Evolutionary conservation across 2,113 vertebrate genomes (phyloP).

Genomic region (Bothrops jararaca): DNA sequence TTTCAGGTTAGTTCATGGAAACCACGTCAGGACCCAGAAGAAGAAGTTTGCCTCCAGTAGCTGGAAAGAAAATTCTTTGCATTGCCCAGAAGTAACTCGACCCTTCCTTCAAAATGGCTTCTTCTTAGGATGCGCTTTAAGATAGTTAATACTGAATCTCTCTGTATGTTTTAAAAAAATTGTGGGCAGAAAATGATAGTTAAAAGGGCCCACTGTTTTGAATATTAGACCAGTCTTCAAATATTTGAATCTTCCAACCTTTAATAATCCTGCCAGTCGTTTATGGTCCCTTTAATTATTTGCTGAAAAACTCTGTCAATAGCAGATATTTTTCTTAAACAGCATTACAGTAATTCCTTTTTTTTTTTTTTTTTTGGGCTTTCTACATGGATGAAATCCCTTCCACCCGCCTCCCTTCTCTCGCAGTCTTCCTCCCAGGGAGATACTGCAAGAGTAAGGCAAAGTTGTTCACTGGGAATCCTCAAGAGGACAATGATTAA

Average conservation of each 20-base stretch:
- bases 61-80: slow-evolving; percentile 18
- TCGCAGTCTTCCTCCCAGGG: slow-evolving; percentile 14
- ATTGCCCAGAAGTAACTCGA: background rate
- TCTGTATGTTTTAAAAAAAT: background rate
- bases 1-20: slow-evolving; percentile 13
- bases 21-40: slow-evolving; percentile 2
- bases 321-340: slow-evolving; percentile 34
- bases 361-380: background rate
- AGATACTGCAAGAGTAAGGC: background rate
- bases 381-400: slow-evolving; percentile 16
- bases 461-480: slow-evolving; percentile 48
- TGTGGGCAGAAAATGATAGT: background rate
- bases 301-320: slow-evolving; percentile 13
- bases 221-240: background rate
- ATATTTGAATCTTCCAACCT: slow-evolving; percentile 35
- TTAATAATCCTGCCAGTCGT: slow-evolving; percentile 28
- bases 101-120: background rate
- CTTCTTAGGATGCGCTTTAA: slow-evolving; percentile 15
- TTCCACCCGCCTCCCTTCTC: background rate
- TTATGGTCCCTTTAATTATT: slow-evolving; percentile 32
- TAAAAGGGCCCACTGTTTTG: background rate
- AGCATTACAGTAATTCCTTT: slow-evolving; percentile 17
- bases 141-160: slow-evolving; percentile 9
- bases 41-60: background rate
- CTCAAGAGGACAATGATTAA: slow-evolving; percentile 56